These are phyloP conservation scores for Lethenteron reissneri DNA, from an alignment of 2,113 vertebrate genomes.

Conservation along the genomic window DNA sequence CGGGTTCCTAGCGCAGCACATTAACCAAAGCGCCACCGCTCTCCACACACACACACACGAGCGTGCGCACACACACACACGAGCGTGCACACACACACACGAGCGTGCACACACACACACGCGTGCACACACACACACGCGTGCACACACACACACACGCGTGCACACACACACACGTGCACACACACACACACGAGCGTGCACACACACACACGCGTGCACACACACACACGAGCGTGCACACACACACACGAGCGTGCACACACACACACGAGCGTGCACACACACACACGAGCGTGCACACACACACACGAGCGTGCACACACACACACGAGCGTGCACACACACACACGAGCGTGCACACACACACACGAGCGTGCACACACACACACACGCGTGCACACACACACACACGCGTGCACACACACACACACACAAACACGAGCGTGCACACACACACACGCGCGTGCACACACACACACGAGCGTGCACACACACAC, in stretches of 20 bases:
- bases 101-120: background rate
- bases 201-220: background rate
- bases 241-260: background rate
- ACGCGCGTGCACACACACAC: background rate
- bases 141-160: background rate
- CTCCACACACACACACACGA: background rate
- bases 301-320: background rate
- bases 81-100: background rate
- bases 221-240: background rate
- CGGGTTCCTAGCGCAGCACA: too few species aligned
- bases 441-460: background rate
- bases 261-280: background rate
- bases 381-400: background rate
- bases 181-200: background rate
- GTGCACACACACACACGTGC: background rate
- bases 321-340: background rate
- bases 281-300: background rate
- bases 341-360: background rate
- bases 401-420: background rate
- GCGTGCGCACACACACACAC: background rate
- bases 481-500: background rate
- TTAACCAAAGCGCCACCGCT: too few species aligned
- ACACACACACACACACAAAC: background rate
- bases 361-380: background rate
- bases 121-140: background rate